Evolutionary conservation across 2,888 invertebrate genomes (phyloP), one percentile per base, ranked within the genome.

Genomic region (Agrochola circellaris): DNA sequence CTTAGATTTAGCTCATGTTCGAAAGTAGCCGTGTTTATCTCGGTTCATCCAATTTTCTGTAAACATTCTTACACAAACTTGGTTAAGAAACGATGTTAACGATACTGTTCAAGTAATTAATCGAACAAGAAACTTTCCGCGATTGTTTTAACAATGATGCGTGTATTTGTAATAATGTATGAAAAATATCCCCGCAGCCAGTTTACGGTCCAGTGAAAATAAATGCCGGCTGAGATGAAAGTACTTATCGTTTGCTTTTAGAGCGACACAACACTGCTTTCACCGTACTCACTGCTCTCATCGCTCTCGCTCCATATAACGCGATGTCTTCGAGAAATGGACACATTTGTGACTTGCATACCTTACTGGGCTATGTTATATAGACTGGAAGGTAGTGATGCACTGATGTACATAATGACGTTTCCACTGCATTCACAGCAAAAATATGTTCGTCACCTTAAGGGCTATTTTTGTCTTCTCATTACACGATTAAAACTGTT

Each of bases 181-280:
- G 66, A 70, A 58, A 68, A 66, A 69, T 62, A 48, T 42, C 15
- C 23, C 11, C 0, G n/a, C 3, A 30, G 48, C 54, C 30, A 71
- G 82, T 72, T 69, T 62, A 64, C 68, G 62, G 23, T 65, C 51
- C 58, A 72, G 72, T 72, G 83, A 66, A 45, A 66, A 81, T 66
- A 77, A 81, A 77, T 73, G 69, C 74, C 11, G 15, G 54, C 83
- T 58, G 56, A 60, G 80, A 70, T 38, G 83, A 71, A 75, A 62
- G 81, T 77, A 83, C 85, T 77, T 85, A 82, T 81, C 82, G 74
- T 82, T 71, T 73, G 69, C 83, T 85, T 74, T 83, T 65, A 85
- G 82, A 66, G 75, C 75, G 83, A 83, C 86, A 83, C 77, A 73
- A 80, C 71, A 76, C 72, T 72, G 75, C 84, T 75, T 66, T 77